Evolutionary conservation across 1,140 invertebrate genomes (phyloP), one percentile per base, ranked within the genome.

Genomic region (Apolygus lucorum): DNA sequence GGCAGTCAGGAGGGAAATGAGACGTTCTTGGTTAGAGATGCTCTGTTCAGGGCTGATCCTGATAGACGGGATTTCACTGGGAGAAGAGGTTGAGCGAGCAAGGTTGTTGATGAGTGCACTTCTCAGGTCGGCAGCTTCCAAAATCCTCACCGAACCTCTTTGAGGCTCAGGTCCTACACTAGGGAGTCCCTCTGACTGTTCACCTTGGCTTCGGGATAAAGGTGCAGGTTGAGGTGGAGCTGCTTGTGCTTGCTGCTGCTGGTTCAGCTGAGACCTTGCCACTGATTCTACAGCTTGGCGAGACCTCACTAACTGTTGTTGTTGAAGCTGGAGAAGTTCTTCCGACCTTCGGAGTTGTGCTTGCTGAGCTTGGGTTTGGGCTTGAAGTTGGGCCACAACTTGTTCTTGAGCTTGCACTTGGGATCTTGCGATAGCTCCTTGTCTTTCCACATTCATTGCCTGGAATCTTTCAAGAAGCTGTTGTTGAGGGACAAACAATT

Each of bases 1-100:
- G 59, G 79, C 82, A 22, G 81, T 82, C 24, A 84, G 74, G 34
- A 84, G 77, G 59, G 83, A 78, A 67, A 84, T 78, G 11, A 84
- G 77, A 67, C 78, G 79, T 25, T 79, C 77, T 73, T 84, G 82
- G 73, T 84, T 83, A 1, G 76, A 76, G 67, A 78, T 75, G 71
- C 77, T 78, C 71, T 81, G 78, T 65, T 79, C 79, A 24, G 80
- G 78, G 26, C 73, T 76, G 1, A 76, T 63, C 67, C 76, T 74
- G 2, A 74, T 67, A 52, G 78, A 78, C 4, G 76, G 74, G 49
- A 81, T 66, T 2, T 80, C 74, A 54, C 72, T 72, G 28, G 77
- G 34, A 2, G 42, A 52, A 27, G 69, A 70, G 64, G 24, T 27
- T 14, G 54, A 59, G 4, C 54, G 54, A 4, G 54, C 22, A 21